A percentile compares a stretch with the other conserved stretches of the same genome.
phyloP scores from a whole-genome alignment of 2,888 invertebrate species.

The Ophonus ardosiacus region DNA sequence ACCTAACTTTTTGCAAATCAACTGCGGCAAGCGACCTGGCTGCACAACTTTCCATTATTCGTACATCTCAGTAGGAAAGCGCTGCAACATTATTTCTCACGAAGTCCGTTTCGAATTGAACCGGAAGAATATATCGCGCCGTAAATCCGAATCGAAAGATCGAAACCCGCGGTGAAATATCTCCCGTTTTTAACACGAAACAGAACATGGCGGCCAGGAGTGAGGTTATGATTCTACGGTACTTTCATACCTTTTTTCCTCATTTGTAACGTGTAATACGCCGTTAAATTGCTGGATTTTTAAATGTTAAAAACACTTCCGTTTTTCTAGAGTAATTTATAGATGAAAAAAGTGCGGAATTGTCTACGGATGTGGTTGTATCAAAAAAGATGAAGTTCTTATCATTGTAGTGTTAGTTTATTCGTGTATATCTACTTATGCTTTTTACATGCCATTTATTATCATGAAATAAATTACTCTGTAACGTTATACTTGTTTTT shows the following conservation, averaged over 20 bases:
- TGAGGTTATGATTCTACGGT: neutral
- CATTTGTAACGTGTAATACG: constrained; percentile 36
- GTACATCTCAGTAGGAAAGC: no score
- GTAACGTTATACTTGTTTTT: neutral
- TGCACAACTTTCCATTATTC: no score
- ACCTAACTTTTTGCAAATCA: no score
- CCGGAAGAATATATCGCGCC: constrained; percentile 34
- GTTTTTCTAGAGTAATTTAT: neutral
- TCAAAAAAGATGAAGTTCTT: neutral
- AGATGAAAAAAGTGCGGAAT: neutral
- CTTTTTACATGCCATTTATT: neutral
- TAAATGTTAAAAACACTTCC: neutral
- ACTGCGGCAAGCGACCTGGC: no score
- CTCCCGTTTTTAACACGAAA: neutral
- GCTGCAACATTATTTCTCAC: constrained; percentile 1
- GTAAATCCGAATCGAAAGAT: constrained; percentile 34
- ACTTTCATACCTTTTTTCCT: constrained; percentile 2
- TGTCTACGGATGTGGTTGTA: neutral
- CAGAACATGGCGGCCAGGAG: neutral
- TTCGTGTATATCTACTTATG: neutral
- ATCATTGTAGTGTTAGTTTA: neutral
- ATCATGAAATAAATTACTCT: neutral
- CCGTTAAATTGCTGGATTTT: constrained; percentile 8
- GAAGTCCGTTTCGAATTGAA: constrained; percentile 25
- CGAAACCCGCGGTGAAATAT: neutral